A percentile compares a stretch with the other conserved stretches of the same genome.
These are phyloP conservation scores for Zaprionus capensis DNA, from an alignment of 1,140 invertebrate genomes.

Conservation along the genomic window DNA sequence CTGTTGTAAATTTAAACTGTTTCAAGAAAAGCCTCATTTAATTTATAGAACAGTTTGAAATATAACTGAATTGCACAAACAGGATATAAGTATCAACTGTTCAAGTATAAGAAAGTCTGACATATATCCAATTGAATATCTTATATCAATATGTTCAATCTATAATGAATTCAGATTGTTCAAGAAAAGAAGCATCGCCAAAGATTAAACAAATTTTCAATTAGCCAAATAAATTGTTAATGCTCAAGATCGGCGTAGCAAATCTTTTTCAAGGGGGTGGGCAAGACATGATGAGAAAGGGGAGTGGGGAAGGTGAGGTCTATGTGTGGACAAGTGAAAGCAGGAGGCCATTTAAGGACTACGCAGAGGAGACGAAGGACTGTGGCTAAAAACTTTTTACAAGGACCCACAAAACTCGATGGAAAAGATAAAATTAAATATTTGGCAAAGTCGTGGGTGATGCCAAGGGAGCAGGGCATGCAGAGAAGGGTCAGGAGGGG, in stretches of 20 bases:
- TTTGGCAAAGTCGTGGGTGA: constrained; percentile 26
- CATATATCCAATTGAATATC: too few species aligned
- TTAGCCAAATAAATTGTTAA: constrained; percentile 42
- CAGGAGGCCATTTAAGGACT: background rate
- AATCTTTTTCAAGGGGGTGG: constrained; percentile 2
- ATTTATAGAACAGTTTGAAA: too few species aligned
- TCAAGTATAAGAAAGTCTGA: too few species aligned
- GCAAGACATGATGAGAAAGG: background rate
- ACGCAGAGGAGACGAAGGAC: background rate
- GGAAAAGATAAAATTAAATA: constrained; percentile 47
- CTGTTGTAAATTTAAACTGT: too few species aligned
- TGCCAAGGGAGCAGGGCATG: background rate
- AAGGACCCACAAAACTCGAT: constrained; percentile 31
- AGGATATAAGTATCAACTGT: too few species aligned
- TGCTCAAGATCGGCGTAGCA: constrained; percentile 23
- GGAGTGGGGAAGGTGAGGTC: too few species aligned
- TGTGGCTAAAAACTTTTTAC: constrained; percentile 25
- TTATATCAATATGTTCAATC: too few species aligned
- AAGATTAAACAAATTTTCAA: constrained; percentile 33
- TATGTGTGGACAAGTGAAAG: background rate
- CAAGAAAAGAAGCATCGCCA: background rate
- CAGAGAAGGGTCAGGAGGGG: background rate
- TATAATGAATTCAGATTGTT: too few species aligned
- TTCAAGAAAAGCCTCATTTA: too few species aligned
- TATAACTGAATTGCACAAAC: too few species aligned